Conservation (phyloP, 2,797 vertebrate species). For the Triplophysa bombifrons region DNA sequence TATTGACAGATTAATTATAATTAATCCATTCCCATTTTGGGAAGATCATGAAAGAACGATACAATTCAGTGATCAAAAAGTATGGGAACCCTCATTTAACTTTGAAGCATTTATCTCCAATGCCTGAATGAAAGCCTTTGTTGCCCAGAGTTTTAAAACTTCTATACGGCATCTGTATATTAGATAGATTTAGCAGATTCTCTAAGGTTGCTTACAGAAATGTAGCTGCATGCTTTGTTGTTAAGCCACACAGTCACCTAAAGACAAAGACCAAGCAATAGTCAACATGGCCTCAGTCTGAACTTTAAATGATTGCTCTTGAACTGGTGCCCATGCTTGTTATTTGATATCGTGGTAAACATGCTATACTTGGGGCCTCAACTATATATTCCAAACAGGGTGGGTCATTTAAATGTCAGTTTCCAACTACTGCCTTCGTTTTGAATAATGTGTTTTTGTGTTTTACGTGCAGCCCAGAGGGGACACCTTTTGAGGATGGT, state of each 20-base stretch:
- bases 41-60: not conserved
- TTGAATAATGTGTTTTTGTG: not conserved
- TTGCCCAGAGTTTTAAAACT: not conserved
- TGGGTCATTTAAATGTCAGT: conserved; percentile 12
- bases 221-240: not conserved
- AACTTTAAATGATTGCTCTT: not conserved
- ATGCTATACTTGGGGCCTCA: conserved; percentile 9
- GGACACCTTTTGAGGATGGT: conserved; percentile 99
- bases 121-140: not conserved
- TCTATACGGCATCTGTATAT: not conserved
- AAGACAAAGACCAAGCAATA: not conserved
- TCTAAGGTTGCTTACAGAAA: not conserved
- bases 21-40: no score
- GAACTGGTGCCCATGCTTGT: conserved; percentile 4
- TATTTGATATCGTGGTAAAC: conserved; percentile 21
- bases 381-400: conserved; percentile 35
- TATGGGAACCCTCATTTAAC: not conserved
- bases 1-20: no score
- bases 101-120: not conserved
- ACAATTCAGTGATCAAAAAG: not conserved
- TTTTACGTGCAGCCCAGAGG: conserved; percentile 85
- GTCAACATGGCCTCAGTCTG: conserved; percentile 6
- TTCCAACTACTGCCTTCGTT: not conserved
- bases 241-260: not conserved
- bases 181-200: no score